Base-by-base conservation (phyloP, 2,888 invertebrate genomes). In the Magallana nippona region DNA sequence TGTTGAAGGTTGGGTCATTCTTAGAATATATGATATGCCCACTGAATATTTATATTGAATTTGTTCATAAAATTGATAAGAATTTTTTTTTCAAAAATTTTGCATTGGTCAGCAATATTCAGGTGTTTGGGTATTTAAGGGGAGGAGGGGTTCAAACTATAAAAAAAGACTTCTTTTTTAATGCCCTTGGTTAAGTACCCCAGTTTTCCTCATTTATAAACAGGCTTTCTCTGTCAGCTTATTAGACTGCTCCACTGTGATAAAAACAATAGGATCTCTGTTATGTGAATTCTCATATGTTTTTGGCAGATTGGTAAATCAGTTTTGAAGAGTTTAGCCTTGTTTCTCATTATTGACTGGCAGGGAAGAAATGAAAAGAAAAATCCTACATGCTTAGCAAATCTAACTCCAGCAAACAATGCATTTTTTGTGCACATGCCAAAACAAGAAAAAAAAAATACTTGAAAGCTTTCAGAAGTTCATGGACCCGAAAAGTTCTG, bases 221-320 rank as follows among this genome's bases (percentile, higher is more conserved):
- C 71, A 27, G 10, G 13, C 19, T 62, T 62, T 27, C 27, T 71
- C 71, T n/a, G n/a, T 17, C 15, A 15, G 60, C 60, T 60, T 32
- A 13, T 27, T 27, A 27, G 27, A 11, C 32, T 71, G 32, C 71
- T 27, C 71, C 2, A 27, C 32, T 22, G 32, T 71, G 22, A 71
- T 15, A 71, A 71, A 27, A 71, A 71, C 71, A 71, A 27, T 22
- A 27, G 71, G 32, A 27, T 22, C 22, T 71, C 32, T 71, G 71
- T 71, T 32, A 27, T 71, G 71, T 32, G 15, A 71, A 71, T 22
- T 15, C 27, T 71, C 15, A 27, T 71, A 71, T 71, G 71, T 27
- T 71, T 71, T 71, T 32, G 17, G 27, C 32, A 22, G 17, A 22
- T 15, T 71, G 19, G 71, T 27, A 71, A 27, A 71, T 71, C 27